phyloP scores from a whole-genome alignment of 30 jellyfish, hydroid and myxozoan genomes.

The Aurelia coerulea region DNA sequence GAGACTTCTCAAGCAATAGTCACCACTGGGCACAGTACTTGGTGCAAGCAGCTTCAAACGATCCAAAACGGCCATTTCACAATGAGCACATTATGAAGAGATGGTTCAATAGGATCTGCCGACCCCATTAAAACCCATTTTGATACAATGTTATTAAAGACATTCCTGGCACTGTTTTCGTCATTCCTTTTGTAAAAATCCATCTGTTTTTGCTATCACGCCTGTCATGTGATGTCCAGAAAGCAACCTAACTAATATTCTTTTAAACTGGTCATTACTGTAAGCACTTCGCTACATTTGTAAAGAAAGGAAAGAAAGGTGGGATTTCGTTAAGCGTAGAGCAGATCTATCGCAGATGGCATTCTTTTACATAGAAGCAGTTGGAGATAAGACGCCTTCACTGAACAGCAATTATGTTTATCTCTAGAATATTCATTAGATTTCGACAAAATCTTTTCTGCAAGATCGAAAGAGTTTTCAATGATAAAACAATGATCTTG shows the following conservation, averaged over 20 bases:
- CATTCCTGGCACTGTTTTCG: not conserved
- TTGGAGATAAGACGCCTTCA: constrained; percentile 66
- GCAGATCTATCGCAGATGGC: constrained; percentile 71
- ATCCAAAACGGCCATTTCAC: no score
- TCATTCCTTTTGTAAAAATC: constrained; percentile 5
- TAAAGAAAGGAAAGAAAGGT: constrained; percentile 35
- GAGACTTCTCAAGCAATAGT: no score
- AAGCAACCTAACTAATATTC: constrained; percentile 25
- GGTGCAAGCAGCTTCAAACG: no score
- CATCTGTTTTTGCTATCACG: constrained; percentile 46
- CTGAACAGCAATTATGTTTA: constrained; percentile 73
- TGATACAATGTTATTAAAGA: no score
- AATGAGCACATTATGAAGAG: no score
- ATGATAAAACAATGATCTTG: constrained; percentile 76
- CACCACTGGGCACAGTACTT: no score
- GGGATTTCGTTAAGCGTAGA: constrained; percentile 56
- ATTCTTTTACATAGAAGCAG: constrained; percentile 52
- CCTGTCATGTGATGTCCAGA: constrained; percentile 44
- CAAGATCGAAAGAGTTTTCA: constrained; percentile 79
- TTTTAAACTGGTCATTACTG: constrained; percentile 49
- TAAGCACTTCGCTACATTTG: constrained; percentile 57
- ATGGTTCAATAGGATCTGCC: no score
- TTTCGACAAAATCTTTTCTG: constrained; percentile 76
- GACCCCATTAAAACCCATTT: no score
- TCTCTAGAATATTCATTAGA: constrained; percentile 73